Conservation (phyloP, 1,140 invertebrate species). For the Drosophila santomea region DNA sequence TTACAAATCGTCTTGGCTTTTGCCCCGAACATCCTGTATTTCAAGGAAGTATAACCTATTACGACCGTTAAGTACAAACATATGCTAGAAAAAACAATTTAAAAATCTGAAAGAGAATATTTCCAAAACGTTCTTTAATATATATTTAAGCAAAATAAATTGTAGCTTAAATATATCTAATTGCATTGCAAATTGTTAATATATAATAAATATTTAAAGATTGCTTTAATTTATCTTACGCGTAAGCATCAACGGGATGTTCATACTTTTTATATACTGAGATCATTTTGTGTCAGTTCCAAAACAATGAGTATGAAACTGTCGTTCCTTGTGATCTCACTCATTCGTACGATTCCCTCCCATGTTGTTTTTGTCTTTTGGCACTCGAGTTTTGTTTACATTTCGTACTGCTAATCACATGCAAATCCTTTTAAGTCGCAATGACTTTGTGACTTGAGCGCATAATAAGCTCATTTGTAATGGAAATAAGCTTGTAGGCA, state of each 20-base stretch:
- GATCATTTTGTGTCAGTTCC: neutral
- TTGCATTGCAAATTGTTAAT: neutral
- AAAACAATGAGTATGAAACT: constrained; percentile 7
- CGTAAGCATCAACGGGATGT: no score
- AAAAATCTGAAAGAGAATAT: no score
- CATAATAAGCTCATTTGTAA: constrained; percentile 83
- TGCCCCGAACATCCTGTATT: constrained; percentile 2
- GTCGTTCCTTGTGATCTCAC: neutral
- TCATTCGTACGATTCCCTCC: neutral
- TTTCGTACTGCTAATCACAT: constrained; percentile 79
- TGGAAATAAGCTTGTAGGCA: constrained; percentile 57
- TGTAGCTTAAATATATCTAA: no score
- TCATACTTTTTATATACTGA: neutral
- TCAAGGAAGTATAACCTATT: neutral
- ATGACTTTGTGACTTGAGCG: constrained; percentile 80
- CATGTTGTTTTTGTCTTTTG: constrained; percentile 63
- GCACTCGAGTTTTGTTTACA: constrained; percentile 77
- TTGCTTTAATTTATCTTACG: no score
- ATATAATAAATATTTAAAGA: neutral
- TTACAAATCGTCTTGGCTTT: constrained; percentile 54
- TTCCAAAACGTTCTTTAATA: no score
- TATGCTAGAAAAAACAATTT: no score
- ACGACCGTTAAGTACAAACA: no score
- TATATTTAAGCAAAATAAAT: no score
- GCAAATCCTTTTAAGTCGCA: constrained; percentile 82